phyloP scores from a whole-genome alignment of 2,797 vertebrate species.

The Takifugu ocellatus region DNA sequence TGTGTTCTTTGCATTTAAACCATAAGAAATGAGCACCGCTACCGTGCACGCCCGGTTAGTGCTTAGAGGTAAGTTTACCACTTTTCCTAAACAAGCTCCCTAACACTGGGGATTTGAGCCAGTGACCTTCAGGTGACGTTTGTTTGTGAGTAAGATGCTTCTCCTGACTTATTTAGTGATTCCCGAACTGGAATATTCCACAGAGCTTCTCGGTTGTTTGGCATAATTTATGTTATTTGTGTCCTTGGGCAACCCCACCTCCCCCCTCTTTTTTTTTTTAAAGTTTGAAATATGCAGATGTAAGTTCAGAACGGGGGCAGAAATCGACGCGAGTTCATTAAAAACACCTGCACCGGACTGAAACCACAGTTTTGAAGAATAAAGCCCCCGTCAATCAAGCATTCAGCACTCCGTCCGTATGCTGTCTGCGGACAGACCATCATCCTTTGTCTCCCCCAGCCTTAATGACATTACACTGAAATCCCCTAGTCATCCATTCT shows the following conservation, averaged over 20 bases:
- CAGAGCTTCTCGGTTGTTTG: slow-evolving; percentile 1
- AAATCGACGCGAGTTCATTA: slow-evolving; percentile 14
- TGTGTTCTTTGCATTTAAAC: slow-evolving; percentile 41
- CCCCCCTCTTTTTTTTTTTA: slow-evolving; percentile 5
- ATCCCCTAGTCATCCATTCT: slow-evolving; percentile 67
- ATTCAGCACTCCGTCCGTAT: slow-evolving; percentile 29
- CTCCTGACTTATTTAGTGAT: slow-evolving; percentile 15
- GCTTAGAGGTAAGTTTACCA: slow-evolving; percentile 4
- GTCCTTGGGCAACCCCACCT: not conserved
- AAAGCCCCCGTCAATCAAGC: slow-evolving; percentile 49
- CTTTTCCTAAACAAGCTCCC: too few species aligned
- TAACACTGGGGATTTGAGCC: too few species aligned
- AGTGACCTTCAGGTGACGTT: too few species aligned
- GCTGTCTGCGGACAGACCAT: slow-evolving; percentile 45
- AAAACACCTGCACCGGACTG: slow-evolving; percentile 33
- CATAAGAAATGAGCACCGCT: slow-evolving; percentile 9
- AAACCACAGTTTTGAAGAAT: slow-evolving; percentile 35
- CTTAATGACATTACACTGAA: slow-evolving; percentile 69
- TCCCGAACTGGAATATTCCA: slow-evolving; percentile 6
- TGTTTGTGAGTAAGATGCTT: too few species aligned
- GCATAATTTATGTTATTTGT: slow-evolving; percentile 5
- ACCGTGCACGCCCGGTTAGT: too few species aligned
- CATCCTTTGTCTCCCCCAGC: slow-evolving; percentile 59
- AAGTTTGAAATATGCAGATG: not conserved
- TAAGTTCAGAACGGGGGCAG: slow-evolving; percentile 4